phyloP scores from a whole-genome alignment of 2,113 vertebrate genomes.

The Agelaius tricolor region DNA sequence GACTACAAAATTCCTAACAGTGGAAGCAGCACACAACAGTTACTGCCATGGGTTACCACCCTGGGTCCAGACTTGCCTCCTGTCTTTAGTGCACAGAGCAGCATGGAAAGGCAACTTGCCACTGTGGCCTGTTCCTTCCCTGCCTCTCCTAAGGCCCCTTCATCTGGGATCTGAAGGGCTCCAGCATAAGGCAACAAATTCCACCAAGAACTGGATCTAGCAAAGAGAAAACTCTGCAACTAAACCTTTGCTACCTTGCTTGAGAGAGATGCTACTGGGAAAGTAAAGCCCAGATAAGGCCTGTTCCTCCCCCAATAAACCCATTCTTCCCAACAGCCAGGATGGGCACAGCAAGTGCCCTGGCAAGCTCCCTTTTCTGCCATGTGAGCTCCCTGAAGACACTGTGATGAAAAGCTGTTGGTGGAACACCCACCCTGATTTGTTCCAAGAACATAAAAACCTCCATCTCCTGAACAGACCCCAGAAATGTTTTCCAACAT shows the following conservation, averaged over 20 bases:
- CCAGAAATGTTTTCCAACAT: background rate
- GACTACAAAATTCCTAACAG: background rate
- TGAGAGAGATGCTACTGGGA: background rate
- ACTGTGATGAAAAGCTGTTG: background rate
- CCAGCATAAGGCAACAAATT: background rate
- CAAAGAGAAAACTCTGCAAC: background rate
- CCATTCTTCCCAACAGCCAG: background rate
- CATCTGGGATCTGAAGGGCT: background rate
- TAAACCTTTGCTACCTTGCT: background rate
- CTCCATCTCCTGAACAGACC: background rate
- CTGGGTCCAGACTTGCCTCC: background rate
- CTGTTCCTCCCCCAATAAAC: background rate
- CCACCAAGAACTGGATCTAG: background rate
- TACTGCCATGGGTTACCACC: background rate
- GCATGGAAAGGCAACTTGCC: fast-evolving
- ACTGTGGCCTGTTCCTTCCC: background rate
- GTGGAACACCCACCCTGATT: background rate
- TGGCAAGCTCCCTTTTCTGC: background rate
- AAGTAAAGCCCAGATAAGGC: background rate
- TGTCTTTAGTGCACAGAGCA: background rate
- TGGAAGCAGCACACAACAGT: background rate
- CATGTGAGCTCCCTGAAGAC: background rate
- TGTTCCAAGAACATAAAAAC: background rate
- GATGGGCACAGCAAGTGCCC: background rate
- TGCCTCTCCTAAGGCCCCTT: background rate